Evolutionary conservation across 2,113 vertebrate species (phyloP), one percentile per base, ranked within the genome.

Genomic region (Prochilodus magdalenae): DNA sequence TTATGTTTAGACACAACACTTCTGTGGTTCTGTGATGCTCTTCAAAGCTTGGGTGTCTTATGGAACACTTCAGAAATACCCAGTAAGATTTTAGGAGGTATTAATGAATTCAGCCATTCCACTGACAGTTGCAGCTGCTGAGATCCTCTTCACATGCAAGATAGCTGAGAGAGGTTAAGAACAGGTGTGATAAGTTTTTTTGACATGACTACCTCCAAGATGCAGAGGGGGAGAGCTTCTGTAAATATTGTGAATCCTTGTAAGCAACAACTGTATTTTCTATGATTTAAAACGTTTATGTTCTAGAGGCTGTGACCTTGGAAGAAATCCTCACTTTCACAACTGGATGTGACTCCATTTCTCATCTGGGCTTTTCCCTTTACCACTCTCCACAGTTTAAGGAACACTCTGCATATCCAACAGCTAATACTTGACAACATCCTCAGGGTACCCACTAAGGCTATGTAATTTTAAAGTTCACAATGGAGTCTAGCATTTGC

Each of bases 1-100:
- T n/a, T n/a, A n/a, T n/a, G n/a, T n/a, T n/a, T n/a, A n/a, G n/a
- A n/a, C n/a, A n/a, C n/a, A n/a, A n/a, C n/a, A n/a, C n/a, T n/a
- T n/a, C n/a, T n/a, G n/a, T n/a, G n/a, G n/a, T 60, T 60, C 57
- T n/a, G 22, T 60, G 57, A 60, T 60, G 57, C 7, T 24, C 57
- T 60, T 60, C 57, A 60, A 60, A 51, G 57, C 57, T 60, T 60
- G 57, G 57, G 57, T 22, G 57, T 60, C n/a, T 60, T 60, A 20
- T n/a, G 57, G n/a, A 2, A 20, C 57, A 60, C 57, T 60, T 60
- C 57, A 60, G 18, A 60, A 60, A 60, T 4, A 60, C n/a, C 57
- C 57, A 60, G n/a, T 4, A 60, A 22, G 16, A 11, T 60, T 60
- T 24, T 11, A 3, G n/a, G 57, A 60, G 57, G 16, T 60, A 60